Evolutionary conservation across 2,797 vertebrate species (phyloP).

Genomic region (Euthynnus affinis): DNA sequence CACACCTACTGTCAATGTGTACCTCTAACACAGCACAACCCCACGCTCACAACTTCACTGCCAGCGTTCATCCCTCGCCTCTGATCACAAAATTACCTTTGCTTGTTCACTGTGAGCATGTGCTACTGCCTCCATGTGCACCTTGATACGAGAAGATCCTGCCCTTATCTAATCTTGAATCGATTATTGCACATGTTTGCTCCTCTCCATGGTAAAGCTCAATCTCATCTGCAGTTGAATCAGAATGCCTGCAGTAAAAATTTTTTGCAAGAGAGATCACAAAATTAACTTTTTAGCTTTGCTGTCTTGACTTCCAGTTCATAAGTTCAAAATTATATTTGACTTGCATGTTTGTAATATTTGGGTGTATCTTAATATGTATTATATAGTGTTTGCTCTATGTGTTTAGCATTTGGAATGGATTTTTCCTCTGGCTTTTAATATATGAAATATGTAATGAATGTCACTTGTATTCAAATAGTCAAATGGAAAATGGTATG

Average conservation of each 20-base stretch:
- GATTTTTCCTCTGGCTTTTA: neutral
- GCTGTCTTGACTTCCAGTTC: neutral
- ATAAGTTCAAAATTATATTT: neutral
- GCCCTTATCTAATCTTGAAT: conserved; percentile 43
- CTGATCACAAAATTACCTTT: conserved; percentile 32
- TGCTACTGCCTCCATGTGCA: neutral
- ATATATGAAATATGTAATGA: neutral
- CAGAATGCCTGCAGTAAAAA: neutral
- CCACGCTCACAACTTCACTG: conserved; percentile 5
- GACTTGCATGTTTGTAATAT: neutral
- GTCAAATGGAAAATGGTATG: neutral
- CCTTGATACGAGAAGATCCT: conserved; percentile 9
- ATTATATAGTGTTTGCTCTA: neutral
- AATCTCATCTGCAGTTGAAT: conserved; percentile 16
- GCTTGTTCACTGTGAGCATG: conserved; percentile 13
- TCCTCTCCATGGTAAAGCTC: conserved; percentile 22
- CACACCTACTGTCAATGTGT: conserved; percentile 28
- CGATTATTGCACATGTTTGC: conserved; percentile 25
- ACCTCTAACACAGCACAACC: neutral
- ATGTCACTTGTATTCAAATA: neutral
- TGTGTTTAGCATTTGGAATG: neutral
- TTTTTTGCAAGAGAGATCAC: neutral
- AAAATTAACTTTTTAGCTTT: neutral
- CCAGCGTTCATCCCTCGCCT: conserved; percentile 24
- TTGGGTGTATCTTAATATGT: neutral